Base-by-base conservation (phyloP, 2,888 invertebrate species). In the Tortrix viridana region DNA sequence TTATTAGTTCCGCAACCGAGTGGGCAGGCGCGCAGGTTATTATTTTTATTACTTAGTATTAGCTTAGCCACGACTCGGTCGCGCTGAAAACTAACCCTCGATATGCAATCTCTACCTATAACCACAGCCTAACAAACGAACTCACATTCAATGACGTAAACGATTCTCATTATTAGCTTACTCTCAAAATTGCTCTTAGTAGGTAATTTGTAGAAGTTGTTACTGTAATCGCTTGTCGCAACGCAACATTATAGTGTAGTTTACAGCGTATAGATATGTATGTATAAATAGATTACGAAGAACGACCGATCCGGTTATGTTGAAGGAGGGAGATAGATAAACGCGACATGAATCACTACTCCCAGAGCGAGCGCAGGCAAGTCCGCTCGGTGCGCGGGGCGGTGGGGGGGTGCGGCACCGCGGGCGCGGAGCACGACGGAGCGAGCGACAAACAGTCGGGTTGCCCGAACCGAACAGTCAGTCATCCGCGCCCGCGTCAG, bases 291-390 rank as follows among this genome's bases (percentile, higher is more conserved):
- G 89, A 89, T 89, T 89, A 90, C 88, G 86, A 85, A 88, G 89
- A 88, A 89, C 88, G 86, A 88, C 87, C 92, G 91, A 91, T 90
- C 90, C 89, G 89, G 90, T 91, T 89, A 90, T 88, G 86, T 85
- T 81, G 90, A 89, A 90, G 88, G 89, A 90, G 89, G 85, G 91
- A 92, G 92, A 92, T 89, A 90, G 91, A 90, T 89, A 90, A 90
- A 89, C 89, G 88, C 91, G 88, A 89, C 90, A 90, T 92, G 91
- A 92, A 92, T 92, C 91, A 92, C 91, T 92, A 89, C 88, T 87
- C 65, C 64, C 83, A 81, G 85, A 85, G 84, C 82, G 81, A 81
- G 85, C 84, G 82, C 84, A 84, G 82, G 49, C 65, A 65, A 81
- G 82, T 77, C 78, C 74, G 85, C 77, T 81, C 81, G 81, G 79